phyloP scores from a whole-genome alignment of 35 echinoderm and acorn worm species.

The Stichopus chloronotus region DNA sequence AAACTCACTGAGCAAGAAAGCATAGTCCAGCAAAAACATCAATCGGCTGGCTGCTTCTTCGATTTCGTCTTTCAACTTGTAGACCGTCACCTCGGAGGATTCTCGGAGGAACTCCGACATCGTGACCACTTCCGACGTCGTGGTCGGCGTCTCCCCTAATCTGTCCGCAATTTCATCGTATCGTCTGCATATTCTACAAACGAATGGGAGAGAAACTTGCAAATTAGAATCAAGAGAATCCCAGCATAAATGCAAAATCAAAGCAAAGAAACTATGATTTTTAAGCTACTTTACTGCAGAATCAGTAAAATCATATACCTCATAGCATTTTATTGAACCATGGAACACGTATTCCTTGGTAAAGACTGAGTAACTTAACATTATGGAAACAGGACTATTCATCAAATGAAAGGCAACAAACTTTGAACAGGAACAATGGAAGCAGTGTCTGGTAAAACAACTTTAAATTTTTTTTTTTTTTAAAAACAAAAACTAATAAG shows the following conservation, averaged over 20 bases:
- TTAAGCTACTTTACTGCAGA: not conserved
- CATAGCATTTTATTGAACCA: not conserved
- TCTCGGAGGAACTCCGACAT: slow-evolving; percentile 80
- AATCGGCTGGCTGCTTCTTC: slow-evolving; percentile 95
- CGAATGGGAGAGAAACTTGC: not conserved
- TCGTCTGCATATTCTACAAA: slow-evolving; percentile 82
- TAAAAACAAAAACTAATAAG: too few relatives aligned
- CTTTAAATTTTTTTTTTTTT: too few relatives aligned
- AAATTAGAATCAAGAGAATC: not conserved
- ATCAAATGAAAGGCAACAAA: too few relatives aligned
- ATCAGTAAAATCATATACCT: not conserved
- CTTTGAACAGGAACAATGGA: too few relatives aligned
- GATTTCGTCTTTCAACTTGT: slow-evolving; percentile 96
- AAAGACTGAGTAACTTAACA: too few relatives aligned
- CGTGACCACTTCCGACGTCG: slow-evolving; percentile 85
- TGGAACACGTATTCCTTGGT: too few relatives aligned
- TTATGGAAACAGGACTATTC: too few relatives aligned
- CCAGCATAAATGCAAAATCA: not conserved
- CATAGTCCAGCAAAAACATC: slow-evolving; percentile 96
- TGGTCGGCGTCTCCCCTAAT: slow-evolving; percentile 88
- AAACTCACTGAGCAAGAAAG: slow-evolving; percentile 87
- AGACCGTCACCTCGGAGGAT: slow-evolving; percentile 87
- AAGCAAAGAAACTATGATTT: not conserved
- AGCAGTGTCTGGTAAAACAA: too few relatives aligned
- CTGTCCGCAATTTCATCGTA: slow-evolving; percentile 97